Percentiles rank a stretch among this genome's conserved stretches.
These are phyloP conservation scores for Ladona fulva DNA, from an alignment of 1,140 invertebrate genomes.

Conservation along the genomic window DNA sequence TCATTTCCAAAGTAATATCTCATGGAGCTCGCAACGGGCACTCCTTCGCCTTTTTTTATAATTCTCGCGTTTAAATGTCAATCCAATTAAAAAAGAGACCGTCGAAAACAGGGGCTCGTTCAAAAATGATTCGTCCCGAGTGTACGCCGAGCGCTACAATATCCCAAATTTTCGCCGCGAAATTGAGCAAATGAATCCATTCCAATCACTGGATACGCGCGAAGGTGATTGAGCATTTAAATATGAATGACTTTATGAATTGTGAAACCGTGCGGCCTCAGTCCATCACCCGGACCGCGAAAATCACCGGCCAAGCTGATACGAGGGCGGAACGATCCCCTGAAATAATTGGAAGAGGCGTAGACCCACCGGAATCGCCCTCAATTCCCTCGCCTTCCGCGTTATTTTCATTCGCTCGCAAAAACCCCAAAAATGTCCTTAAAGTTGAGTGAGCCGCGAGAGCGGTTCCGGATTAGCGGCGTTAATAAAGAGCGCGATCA, in stretches of 20 bases:
- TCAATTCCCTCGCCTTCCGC: background rate
- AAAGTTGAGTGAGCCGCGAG: slow-evolving; percentile 8
- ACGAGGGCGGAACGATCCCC: background rate
- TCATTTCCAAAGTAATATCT: no score
- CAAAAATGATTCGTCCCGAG: no score
- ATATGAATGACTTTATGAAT: background rate
- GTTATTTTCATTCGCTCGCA: background rate
- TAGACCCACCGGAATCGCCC: background rate
- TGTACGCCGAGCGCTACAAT: no score
- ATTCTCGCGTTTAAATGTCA: no score
- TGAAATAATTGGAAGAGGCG: background rate
- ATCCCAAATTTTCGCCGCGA: background rate
- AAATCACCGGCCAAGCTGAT: background rate
- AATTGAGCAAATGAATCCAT: slow-evolving; percentile 5
- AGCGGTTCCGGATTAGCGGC: background rate
- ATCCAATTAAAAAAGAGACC: no score
- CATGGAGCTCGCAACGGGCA: no score
- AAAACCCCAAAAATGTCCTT: background rate
- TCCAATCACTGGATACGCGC: background rate
- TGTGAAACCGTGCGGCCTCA: background rate
- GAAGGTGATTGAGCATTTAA: slow-evolving; percentile 2
- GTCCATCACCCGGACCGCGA: background rate
- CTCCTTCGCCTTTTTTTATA: no score
- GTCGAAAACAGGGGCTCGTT: no score
- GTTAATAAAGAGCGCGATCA: background rate